Evolutionary conservation across 2,888 invertebrate genomes (phyloP), one percentile per base, ranked within the genome.

Genomic region (Celastrina argiolus): DNA sequence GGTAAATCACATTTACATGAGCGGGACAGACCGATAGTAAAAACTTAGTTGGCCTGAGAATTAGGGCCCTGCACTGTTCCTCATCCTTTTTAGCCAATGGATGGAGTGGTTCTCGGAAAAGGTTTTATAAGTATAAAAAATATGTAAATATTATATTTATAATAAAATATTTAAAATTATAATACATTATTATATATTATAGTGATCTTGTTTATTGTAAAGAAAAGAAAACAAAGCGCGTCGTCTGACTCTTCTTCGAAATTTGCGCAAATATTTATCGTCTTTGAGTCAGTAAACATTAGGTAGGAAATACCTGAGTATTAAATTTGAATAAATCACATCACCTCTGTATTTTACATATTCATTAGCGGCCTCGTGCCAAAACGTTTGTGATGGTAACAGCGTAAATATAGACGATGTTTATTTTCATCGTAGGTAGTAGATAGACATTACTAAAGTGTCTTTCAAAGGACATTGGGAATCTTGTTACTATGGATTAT

Each of bases 331-430:
- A 51, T 22, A 51, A 51, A 22, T 51, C 51, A 51, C 51, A 51
- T 58, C 28, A 18, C 58, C 1, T 28, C 34, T n/a, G 16, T 31
- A 51, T 22, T 51, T 58, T 34, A 58, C 58, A 31, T 34, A 58
- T 31, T 58, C 58, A 34, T 58, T 58, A 58, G 58, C 34, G 10
- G 6, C 8, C n/a, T 16, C 31, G 31, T 58, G 58, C 58, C 58
- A 34, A 58, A 56, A 58, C 31, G 58, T 34, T 58, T 58, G 58
- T 58, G 58, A 58, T 58, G 58, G 58, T 22, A 58, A 58, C 58
- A 58, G 31, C 10, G 31, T 31, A 31, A 34, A 58, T 34, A 58
- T 34, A 34, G n/a, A 34, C 16, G 16, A 34, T 34, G 28, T 56
- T 56, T 31, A 45, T 18, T 56, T 28, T 56, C 7, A 6, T 56